Percentiles rank a stretch among this genome's conserved stretches.
These are phyloP conservation scores for Phaethornis superciliosus DNA, from an alignment of 2,113 vertebrate genomes.

Conservation along the genomic window DNA sequence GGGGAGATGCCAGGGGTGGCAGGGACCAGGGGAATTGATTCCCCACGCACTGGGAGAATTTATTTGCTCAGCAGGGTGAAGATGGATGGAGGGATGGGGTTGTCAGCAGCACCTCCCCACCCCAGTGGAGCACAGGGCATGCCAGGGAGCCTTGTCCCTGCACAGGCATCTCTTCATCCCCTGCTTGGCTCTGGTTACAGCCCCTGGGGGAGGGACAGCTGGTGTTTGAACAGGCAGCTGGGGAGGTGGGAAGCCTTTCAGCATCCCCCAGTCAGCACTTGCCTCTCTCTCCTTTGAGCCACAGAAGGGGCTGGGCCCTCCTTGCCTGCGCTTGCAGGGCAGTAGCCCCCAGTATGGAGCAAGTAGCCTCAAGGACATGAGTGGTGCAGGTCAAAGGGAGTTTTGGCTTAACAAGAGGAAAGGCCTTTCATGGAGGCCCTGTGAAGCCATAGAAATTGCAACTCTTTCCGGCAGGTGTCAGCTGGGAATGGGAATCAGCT, in stretches of 20 bases:
- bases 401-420: background rate
- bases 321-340: accelerated
- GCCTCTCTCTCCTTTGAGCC: background rate
- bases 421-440: background rate
- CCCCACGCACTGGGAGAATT: background rate
- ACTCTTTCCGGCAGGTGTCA: constrained; percentile 17
- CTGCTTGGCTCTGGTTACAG: background rate
- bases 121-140: no score
- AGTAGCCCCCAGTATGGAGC: background rate
- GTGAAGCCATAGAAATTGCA: background rate
- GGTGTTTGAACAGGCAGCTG: background rate
- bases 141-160: background rate
- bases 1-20: accelerated
- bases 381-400: background rate
- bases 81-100: background rate
- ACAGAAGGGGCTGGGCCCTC: background rate
- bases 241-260: background rate
- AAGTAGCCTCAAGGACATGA: background rate
- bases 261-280: background rate
- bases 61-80: background rate
- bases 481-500: constrained; percentile 32
- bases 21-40: no score
- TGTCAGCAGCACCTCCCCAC: background rate
- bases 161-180: background rate
- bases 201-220: background rate